Evolutionary conservation across 2,888 invertebrate species (phyloP), one percentile per base, ranked within the genome.

Genomic region (Megamerina dolium): DNA sequence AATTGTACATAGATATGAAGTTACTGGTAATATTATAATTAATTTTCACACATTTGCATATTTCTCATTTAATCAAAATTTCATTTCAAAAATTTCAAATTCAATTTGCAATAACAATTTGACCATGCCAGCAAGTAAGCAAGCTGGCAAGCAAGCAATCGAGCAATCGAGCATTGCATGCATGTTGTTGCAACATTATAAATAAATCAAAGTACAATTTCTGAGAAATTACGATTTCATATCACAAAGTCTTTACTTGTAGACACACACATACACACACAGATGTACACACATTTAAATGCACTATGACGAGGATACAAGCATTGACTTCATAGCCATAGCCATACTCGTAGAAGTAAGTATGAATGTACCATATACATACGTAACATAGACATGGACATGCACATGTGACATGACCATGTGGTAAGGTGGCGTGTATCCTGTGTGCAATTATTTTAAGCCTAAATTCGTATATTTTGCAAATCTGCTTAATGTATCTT

Each of bases 101-200:
- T 41, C 41, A 41, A 48, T 41, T 41, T 41, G 41, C 41, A 39
- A 26, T 41, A 43, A 41, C 39, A 34, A 44, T 34, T 34, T 8
- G 23, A 23, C n/a, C n/a, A n/a, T n/a, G n/a, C n/a, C n/a, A n/a
- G n/a, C n/a, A n/a, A n/a, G n/a, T n/a, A n/a, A n/a, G n/a, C n/a
- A n/a, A n/a, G n/a, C n/a, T n/a, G n/a, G n/a, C n/a, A n/a, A n/a
- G n/a, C n/a, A n/a, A n/a, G n/a, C n/a, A n/a, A n/a, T n/a, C n/a
- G n/a, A n/a, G n/a, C n/a, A n/a, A n/a, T n/a, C n/a, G 10, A 29
- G 29, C 39, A 52, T 20, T 30, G 42, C 33, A 32, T 58, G 64
- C 63, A 63, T 64, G 61, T 62, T 63, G 63, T 51, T 59, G 63
- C 53, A 60, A 64, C 64, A 64, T 62, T 62, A 64, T 62, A 62